Evolutionary conservation across 2,888 invertebrate species (phyloP), one percentile per base, ranked within the genome.

Genomic region (Cerceris ruficornis): DNA sequence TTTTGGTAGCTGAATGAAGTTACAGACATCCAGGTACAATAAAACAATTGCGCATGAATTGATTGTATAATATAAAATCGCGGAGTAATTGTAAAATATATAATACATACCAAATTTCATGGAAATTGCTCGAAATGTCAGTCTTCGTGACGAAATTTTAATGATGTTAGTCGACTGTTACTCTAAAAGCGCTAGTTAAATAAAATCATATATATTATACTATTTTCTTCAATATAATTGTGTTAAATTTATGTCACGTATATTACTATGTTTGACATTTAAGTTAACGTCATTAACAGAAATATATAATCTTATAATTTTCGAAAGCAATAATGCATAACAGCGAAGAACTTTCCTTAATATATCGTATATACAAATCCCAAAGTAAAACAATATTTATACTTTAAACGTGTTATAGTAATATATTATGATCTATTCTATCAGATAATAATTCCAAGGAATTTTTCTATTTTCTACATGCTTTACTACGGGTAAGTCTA

Each of bases 71-170:
- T 49, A 65, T 65, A 61, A 50, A 57, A n/a, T 67, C 39, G 64
- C 64, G 62, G 49, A 67, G 46, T 49, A n/a, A 13, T 59, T 61
- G 59, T 66, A 57, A 39, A 58, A 68, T 2, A 28, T 57, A 41
- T 52, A 70, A 64, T 72, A 59, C 55, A 11, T 62, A 8, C 55
- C 46, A 42, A 59, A 62, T 58, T n/a, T 52, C 67, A 52, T 60
- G 77, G 73, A 77, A 79, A 73, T 77, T 77, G 78, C 72, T 79
- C 77, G 73, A 78, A 78, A 77, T 77, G 77, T 77, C 77, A 79
- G 61, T 79, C 65, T 73, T 77, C 11, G 15, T 9, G 42, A 69
- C 66, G 59, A 65, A 17, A 64, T 73, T 58, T 57, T 13, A 60
- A 49, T 39, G 46, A 73, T 65, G 28, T 73, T 65, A 11, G 43